Percentiles rank a stretch among this genome's conserved stretches.
Conservation (phyloP, 2,113 vertebrate species). For the Stegastes partitus region DNA sequence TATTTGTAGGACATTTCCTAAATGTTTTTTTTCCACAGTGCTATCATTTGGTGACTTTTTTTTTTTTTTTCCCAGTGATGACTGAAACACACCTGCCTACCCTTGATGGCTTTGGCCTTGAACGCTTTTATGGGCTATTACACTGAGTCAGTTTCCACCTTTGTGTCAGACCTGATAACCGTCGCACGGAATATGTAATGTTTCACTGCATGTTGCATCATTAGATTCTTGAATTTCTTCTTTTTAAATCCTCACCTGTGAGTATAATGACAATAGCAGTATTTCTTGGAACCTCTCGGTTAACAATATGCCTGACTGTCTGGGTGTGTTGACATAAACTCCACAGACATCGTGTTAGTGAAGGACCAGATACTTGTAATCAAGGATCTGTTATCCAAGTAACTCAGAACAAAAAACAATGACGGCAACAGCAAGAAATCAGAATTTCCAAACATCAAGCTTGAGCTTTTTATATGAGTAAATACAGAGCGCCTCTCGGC, state of each 20-base stretch:
- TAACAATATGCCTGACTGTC: not conserved
- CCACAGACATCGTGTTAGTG: not conserved
- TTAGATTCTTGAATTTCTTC: not conserved
- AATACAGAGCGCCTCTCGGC: too few species aligned
- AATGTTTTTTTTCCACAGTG: not conserved
- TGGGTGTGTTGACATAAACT: not conserved
- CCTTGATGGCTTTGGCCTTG: conserved; percentile 26
- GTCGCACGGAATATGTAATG: not conserved
- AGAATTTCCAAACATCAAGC: too few species aligned
- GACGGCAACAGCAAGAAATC: too few species aligned
- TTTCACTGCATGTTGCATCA: too few species aligned
- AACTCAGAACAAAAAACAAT: too few species aligned
- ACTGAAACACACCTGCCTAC: not conserved
- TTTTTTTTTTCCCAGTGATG: not conserved
- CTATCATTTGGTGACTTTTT: not conserved
- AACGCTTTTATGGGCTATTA: not conserved
- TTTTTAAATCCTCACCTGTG: not conserved
- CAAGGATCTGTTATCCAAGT: not conserved
- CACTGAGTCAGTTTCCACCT: not conserved
- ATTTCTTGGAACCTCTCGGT: not conserved
- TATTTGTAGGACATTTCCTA: not conserved
- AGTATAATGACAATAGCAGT: not conserved
- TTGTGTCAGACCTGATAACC: not conserved
- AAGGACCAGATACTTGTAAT: not conserved
- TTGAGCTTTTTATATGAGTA: not conserved